A percentile compares a stretch with the other conserved stretches of the same genome.
phyloP scores from a whole-genome alignment of 2,113 vertebrate species.

The Silurus asotus region DNA sequence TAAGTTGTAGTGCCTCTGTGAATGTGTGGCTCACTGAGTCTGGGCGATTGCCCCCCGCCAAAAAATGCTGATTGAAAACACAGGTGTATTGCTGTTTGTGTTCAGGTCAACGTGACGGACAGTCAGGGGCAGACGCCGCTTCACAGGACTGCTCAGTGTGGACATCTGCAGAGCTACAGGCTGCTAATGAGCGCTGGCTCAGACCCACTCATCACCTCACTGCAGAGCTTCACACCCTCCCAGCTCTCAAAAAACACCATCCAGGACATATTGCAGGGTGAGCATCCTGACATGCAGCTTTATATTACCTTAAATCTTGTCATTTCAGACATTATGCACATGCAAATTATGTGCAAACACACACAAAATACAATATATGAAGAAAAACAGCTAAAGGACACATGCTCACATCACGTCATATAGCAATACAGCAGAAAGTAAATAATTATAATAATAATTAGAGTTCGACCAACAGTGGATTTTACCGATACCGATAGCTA shows the following conservation, averaged over 20 bases:
- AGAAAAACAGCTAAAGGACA: no score
- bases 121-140: conserved; percentile 93
- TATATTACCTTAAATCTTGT: background rate
- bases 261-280: conserved; percentile 71
- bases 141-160: conserved; percentile 88
- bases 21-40: no score
- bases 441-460: no score
- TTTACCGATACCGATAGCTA: no score
- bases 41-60: no score
- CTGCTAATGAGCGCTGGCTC: conserved; percentile 89
- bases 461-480: no score
- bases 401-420: no score
- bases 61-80: no score
- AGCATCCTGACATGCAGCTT: background rate
- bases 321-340: no score
- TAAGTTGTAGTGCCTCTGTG: no score
- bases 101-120: conserved; percentile 93
- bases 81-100: background rate
- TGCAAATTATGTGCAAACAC: background rate
- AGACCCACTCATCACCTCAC: conserved; percentile 90
- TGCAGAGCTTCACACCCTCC: conserved; percentile 95
- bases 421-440: no score
- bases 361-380: no score
- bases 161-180: conserved; percentile 93
- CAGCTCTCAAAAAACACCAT: conserved; percentile 97